Percentiles rank a stretch among this genome's conserved stretches.
Conservation (phyloP, 30 jellyfish, hydroid and myxozoan species). For the Rhopilema esculentum region DNA sequence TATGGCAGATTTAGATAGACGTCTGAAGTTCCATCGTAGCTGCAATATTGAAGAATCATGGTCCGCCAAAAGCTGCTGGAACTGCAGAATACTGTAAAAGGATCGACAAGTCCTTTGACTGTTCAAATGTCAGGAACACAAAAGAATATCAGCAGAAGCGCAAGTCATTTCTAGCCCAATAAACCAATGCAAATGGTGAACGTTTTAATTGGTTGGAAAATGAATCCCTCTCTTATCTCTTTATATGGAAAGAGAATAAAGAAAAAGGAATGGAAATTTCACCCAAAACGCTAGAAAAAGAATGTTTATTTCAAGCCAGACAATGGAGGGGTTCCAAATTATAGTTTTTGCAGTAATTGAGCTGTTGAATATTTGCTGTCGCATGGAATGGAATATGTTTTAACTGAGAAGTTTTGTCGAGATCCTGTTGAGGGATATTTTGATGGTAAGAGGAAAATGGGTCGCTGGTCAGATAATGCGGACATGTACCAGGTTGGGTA, state of each 20-base stretch:
- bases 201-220: conserved; percentile 44
- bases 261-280: conserved; percentile 20
- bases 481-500: neutral
- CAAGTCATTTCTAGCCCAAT: neutral
- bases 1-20: conserved; percentile 2
- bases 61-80: conserved; percentile 15
- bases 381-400: conserved; percentile 1
- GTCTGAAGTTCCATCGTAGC: conserved; percentile 43
- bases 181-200: conserved; percentile 6
- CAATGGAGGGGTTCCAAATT: neutral
- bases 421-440: conserved; percentile 29
- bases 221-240: conserved; percentile 2
- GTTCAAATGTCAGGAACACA: conserved; percentile 17
- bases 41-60: neutral
- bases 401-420: conserved; percentile 15
- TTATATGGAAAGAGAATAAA: conserved; percentile 8
- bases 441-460: neutral
- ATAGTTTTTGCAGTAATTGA: neutral
- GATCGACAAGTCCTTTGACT: conserved; percentile 58
- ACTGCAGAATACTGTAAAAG: conserved; percentile 43
- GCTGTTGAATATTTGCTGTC: neutral
- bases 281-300: conserved; percentile 3
- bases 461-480: conserved; percentile 1
- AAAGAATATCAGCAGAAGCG: conserved; percentile 1
- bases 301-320: conserved; percentile 32